Evolutionary conservation across 2,113 vertebrate species (phyloP).

Genomic region (Menidia beryllina): DNA sequence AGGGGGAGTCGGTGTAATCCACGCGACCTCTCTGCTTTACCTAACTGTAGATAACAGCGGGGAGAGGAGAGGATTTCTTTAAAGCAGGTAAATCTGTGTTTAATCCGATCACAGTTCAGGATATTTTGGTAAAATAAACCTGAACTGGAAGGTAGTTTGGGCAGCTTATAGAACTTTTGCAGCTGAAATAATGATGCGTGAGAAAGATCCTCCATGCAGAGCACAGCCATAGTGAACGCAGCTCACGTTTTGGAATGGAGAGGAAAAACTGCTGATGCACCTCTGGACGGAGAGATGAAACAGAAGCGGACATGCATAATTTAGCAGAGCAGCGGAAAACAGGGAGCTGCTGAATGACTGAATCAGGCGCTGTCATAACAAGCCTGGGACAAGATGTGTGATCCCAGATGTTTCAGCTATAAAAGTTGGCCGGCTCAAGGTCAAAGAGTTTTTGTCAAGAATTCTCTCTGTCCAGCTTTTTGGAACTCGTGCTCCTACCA

Average conservation of each 20-base stretch:
- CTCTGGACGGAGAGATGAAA: conserved; percentile 9
- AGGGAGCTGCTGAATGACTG: conserved; percentile 12
- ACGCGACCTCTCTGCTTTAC: too few relatives aligned
- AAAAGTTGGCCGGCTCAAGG: too few relatives aligned
- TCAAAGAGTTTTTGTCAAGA: too few relatives aligned
- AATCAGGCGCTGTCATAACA: background rate
- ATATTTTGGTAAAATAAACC: too few relatives aligned
- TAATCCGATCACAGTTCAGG: background rate
- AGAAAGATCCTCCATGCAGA: background rate
- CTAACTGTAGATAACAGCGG: too few relatives aligned
- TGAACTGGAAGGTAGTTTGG: too few relatives aligned
- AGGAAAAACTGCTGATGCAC: conserved; percentile 45
- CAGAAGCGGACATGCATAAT: conserved; percentile 55
- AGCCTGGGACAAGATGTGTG: background rate
- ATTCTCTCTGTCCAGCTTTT: too few relatives aligned
- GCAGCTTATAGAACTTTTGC: background rate
- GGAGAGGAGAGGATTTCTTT: too few relatives aligned
- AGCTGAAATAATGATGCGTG: background rate
- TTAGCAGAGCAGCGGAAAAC: conserved; percentile 47
- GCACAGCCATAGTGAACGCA: conserved; percentile 9
- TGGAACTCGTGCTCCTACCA: too few relatives aligned
- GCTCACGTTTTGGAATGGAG: conserved; percentile 1
- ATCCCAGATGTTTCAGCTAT: too few relatives aligned
- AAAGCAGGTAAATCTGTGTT: background rate
- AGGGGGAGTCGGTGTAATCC: too few relatives aligned